phyloP scores from a whole-genome alignment of 2,888 invertebrate species.

The Caenorhabditis japonica region DNA sequence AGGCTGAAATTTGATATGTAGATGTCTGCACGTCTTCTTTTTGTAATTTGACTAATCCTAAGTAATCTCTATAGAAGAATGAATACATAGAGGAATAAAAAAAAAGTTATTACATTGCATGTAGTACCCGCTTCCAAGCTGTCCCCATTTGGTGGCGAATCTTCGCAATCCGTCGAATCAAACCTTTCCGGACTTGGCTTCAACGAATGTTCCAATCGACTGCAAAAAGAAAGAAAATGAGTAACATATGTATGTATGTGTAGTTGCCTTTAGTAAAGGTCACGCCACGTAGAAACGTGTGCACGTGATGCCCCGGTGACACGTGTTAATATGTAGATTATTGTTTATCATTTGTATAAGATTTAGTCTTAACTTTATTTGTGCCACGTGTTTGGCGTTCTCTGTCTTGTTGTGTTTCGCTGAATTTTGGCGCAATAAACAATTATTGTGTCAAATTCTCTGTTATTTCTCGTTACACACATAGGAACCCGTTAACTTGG shows the following conservation, averaged over 20 bases:
- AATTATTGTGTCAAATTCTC: too few species aligned
- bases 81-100: slow-evolving; percentile 3
- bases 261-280: too few species aligned
- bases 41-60: slow-evolving; percentile 11
- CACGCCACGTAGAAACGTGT: too few species aligned
- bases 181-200: slow-evolving; percentile 42
- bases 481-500: too few species aligned
- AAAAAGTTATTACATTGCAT: slow-evolving; percentile 43
- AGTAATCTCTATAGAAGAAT: slow-evolving; percentile 10
- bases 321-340: too few species aligned
- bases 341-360: too few species aligned
- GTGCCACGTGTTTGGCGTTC: too few species aligned
- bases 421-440: too few species aligned
- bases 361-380: too few species aligned
- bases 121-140: slow-evolving; percentile 53
- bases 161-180: slow-evolving; percentile 67
- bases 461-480: too few species aligned
- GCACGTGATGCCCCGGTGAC: too few species aligned
- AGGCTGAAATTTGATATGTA: slow-evolving; percentile 12
- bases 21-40: background rate
- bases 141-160: slow-evolving; percentile 60
- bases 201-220: slow-evolving; percentile 41
- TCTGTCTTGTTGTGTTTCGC: too few species aligned
- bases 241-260: background rate
- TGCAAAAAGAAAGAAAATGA: slow-evolving; percentile 20